Conservation (phyloP, 1,140 invertebrate genomes). For the Eciton burchellii region DNA sequence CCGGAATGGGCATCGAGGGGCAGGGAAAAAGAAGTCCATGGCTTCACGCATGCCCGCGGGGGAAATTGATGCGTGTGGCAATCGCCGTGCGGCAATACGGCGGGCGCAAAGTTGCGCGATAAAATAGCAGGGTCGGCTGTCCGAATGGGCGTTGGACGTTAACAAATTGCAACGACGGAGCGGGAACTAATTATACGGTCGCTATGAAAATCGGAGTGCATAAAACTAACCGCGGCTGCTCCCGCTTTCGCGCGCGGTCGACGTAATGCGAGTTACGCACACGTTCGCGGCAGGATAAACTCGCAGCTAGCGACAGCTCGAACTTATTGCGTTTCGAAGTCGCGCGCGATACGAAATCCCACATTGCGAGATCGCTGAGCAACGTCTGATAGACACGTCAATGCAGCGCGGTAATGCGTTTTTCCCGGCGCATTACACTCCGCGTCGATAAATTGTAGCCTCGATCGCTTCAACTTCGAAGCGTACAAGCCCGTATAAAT, state of each 20-base stretch:
- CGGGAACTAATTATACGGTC: slow-evolving; percentile 17
- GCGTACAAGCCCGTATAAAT: slow-evolving; percentile 17
- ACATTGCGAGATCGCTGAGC: not conserved
- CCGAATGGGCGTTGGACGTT: not conserved
- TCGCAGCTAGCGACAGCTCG: not conserved
- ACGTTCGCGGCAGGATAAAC: too few relatives aligned
- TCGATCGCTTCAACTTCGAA: slow-evolving; percentile 1
- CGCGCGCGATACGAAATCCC: not conserved
- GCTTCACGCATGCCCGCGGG: not conserved
- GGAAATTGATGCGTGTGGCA: not conserved
- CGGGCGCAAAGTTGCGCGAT: slow-evolving; percentile 11
- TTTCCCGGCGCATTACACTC: not conserved
- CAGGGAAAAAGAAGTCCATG: not conserved
- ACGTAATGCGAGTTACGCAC: not conserved
- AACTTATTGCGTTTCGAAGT: slow-evolving; percentile 21
- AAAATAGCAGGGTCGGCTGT: slow-evolving; percentile 7
- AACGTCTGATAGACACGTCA: slow-evolving; percentile 2
- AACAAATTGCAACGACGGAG: not conserved
- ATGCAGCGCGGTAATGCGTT: not conserved
- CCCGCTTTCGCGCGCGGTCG: not conserved
- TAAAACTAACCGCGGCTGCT: not conserved
- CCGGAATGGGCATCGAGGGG: too few relatives aligned
- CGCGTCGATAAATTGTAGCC: slow-evolving; percentile 29
- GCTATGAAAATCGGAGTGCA: not conserved
- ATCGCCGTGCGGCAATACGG: not conserved